Percentiles rank a stretch among this genome's conserved stretches.
These are phyloP conservation scores for Aporophyla lueneburgensis DNA, from an alignment of 2,888 invertebrate genomes.

Conservation along the genomic window DNA sequence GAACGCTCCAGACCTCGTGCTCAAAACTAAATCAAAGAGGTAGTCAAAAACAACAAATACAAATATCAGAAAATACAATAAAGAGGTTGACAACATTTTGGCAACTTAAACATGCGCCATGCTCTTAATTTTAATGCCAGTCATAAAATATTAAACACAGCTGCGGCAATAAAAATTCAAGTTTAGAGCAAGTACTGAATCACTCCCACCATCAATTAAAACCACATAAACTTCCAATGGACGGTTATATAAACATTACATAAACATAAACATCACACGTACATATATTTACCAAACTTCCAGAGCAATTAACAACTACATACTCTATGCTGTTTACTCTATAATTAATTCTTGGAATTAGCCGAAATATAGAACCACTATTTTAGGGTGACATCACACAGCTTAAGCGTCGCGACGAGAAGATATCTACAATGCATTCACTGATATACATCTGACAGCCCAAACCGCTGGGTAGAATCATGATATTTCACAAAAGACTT, in stretches of 20 bases:
- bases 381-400: constrained; percentile 34
- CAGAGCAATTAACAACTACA: constrained; percentile 44
- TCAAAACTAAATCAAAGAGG: no score
- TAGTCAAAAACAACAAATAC: neutral
- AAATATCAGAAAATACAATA: neutral
- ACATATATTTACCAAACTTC: constrained; percentile 32
- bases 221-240: constrained; percentile 42
- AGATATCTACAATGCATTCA: neutral
- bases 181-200: constrained; percentile 25
- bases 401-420: neutral
- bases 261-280: constrained; percentile 28
- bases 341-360: constrained; percentile 25
- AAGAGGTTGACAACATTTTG: constrained; percentile 9
- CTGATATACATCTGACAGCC: no score
- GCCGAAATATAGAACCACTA: constrained; percentile 1
- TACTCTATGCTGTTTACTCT: constrained; percentile 25
- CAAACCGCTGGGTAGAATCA: neutral
- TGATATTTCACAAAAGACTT: neutral
- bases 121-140: constrained; percentile 23
- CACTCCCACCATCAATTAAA: constrained; percentile 50
- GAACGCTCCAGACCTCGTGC: no score
- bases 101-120: neutral
- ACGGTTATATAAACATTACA: constrained; percentile 19
- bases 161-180: constrained; percentile 31
- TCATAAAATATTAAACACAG: constrained; percentile 40